These are phyloP conservation scores for Zootermopsis nevadensis DNA, from an alignment of 2,888 invertebrate species.

Conservation along the genomic window DNA sequence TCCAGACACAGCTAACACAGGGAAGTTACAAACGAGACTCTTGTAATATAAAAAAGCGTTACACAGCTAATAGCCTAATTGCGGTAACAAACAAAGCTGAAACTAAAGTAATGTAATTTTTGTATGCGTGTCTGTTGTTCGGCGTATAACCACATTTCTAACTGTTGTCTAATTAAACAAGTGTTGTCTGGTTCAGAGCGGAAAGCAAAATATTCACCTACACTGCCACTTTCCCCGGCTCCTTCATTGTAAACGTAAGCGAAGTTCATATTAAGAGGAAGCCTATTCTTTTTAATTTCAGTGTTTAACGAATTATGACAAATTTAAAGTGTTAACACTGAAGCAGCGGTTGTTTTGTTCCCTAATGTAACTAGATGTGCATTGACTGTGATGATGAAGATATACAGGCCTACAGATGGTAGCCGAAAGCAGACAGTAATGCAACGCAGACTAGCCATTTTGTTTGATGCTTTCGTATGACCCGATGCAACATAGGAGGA, in stretches of 20 bases:
- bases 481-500: no score
- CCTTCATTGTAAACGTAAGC: constrained; percentile 26
- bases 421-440: no score
- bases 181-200: constrained; percentile 39
- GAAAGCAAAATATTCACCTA: constrained; percentile 33
- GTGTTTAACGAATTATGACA: constrained; percentile 32
- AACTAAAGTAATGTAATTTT: constrained; percentile 41
- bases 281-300: constrained; percentile 3
- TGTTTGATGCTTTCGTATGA: no score
- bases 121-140: constrained; percentile 30
- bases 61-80: constrained; percentile 40
- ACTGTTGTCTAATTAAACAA: constrained; percentile 41
- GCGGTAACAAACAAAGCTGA: constrained; percentile 24
- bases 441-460: no score
- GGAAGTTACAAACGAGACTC: constrained; percentile 11
- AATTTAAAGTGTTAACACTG: neutral
- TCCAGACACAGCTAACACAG: neutral
- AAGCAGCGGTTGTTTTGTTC: neutral
- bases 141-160: constrained; percentile 30
- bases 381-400: no score
- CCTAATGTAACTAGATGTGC: neutral
- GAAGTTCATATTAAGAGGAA: constrained; percentile 1
- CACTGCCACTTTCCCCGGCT: constrained; percentile 33
- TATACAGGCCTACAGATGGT: no score
- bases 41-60: constrained; percentile 35